Base-by-base conservation (phyloP, 2,797 vertebrate genomes). In the Parauchenoglanis punctatus region DNA sequence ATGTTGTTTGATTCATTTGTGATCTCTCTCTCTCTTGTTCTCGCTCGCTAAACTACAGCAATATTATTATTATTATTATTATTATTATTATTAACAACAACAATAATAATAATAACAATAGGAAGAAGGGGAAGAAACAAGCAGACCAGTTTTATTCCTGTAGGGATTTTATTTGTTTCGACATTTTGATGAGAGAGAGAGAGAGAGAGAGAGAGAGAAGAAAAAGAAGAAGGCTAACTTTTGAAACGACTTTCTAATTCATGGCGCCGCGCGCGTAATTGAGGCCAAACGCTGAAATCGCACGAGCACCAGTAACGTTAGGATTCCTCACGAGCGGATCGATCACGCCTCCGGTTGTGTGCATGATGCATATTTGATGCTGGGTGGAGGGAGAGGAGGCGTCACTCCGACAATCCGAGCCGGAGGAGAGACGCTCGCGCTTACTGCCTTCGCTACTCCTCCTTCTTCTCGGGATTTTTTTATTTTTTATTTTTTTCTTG, bases 281-380 rank as follows among this genome's bases (percentile, higher is more conserved):
- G 52, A 40, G 31, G 28, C 31, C 49, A 35, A 70, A 70, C 82
- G 35, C 1, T 72, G 52, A 59, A 84, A 46, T 85, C 54, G 20
- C 25, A 15, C 58, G 15, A 25, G 46, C 15, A 31, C 23, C 40
- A 7, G 5, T 23, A 1, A 0, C 13, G 7, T 70, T 68, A 84
- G 87, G 73, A 86, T 87, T 91, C 77, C 89, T 90, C 67, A 23
- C 23, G 40, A 25, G 67, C 80, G 86, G 20, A 89, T 88, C 85
- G 61, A 87, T 87, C 78, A 85, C 87, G 88, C 89, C 83, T 88
- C 89, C 89, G 91, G 88, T 89, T 90, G 87, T 88, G 88, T 89
- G 90, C 90, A 80, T 90, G 88, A 91, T 90, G 90, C 91, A 90
- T 86, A 86, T 89, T 89, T 89, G 88, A 90, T 89, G 87, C 87